These are phyloP conservation scores for Dicerorhinus sumatrensis DNA, from an alignment of 2,113 vertebrate genomes.

Conservation along the genomic window DNA sequence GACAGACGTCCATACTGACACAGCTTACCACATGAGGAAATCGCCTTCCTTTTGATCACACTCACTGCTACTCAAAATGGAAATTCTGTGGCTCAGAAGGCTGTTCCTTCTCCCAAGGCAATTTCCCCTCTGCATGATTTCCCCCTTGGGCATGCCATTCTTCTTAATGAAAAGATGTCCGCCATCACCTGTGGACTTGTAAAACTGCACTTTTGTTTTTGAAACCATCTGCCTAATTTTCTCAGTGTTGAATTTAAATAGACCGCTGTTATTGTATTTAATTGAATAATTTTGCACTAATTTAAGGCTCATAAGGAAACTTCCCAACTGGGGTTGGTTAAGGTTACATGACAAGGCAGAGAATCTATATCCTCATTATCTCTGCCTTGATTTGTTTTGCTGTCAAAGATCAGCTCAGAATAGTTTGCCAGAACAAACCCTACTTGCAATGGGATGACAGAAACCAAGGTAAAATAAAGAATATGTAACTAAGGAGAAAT, in stretches of 20 bases:
- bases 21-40: neutral
- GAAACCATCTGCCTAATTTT: constrained; percentile 23
- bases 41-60: neutral
- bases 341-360: neutral
- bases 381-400: constrained; percentile 59
- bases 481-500: constrained; percentile 30
- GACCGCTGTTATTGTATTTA: constrained; percentile 51
- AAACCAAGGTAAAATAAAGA: constrained; percentile 41
- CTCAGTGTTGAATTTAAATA: constrained; percentile 29
- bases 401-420: constrained; percentile 58
- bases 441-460: constrained; percentile 1
- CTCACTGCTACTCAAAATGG: neutral
- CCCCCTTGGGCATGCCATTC: neutral
- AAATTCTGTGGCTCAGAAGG: neutral
- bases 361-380: constrained; percentile 56
- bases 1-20: neutral
- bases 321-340: constrained; percentile 16
- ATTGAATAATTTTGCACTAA: constrained; percentile 28
- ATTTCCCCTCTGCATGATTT: neutral
- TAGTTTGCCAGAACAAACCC: constrained; percentile 21
- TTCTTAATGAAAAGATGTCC: constrained; percentile 14
- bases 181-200: neutral
- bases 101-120: neutral
- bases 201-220: constrained; percentile 45
- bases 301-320: neutral